Evolutionary conservation across 2,888 invertebrate genomes (phyloP).

Genomic region (Polyommatus icarus): DNA sequence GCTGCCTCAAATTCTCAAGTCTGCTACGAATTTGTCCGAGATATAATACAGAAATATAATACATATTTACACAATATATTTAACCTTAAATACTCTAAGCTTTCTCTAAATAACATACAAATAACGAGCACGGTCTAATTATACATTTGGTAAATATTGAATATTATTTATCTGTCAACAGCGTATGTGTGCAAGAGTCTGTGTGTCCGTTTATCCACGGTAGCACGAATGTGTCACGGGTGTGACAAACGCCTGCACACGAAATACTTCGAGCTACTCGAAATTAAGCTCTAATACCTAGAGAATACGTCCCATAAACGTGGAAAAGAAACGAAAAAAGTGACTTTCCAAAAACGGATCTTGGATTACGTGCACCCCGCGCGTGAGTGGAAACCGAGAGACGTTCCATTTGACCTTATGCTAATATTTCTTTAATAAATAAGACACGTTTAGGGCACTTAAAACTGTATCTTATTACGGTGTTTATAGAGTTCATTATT

Average conservation of each 20-base stretch:
- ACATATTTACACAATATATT: not conserved
- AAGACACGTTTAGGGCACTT: slow-evolving; percentile 34
- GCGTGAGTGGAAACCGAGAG: slow-evolving; percentile 65
- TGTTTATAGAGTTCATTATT: slow-evolving; percentile 17
- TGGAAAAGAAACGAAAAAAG: slow-evolving; percentile 6
- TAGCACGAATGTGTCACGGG: slow-evolving; percentile 69
- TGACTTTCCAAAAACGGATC: slow-evolving; percentile 53
- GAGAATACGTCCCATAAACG: not conserved
- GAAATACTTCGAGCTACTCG: not conserved
- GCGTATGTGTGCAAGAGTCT: slow-evolving; percentile 56
- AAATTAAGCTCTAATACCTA: slow-evolving; percentile 2
- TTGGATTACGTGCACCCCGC: slow-evolving; percentile 61
- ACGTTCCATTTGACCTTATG: slow-evolving; percentile 61
- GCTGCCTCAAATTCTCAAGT: not conserved
- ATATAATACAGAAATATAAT: not conserved
- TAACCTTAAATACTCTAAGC: slow-evolving; percentile 1
- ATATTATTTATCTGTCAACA: slow-evolving; percentile 34
- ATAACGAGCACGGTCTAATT: slow-evolving; percentile 23
- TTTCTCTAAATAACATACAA: slow-evolving; percentile 15
- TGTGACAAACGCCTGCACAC: slow-evolving; percentile 45
- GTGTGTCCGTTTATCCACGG: slow-evolving; percentile 72
- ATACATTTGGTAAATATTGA: slow-evolving; percentile 24
- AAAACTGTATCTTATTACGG: slow-evolving; percentile 29
- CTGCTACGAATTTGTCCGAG: not conserved
- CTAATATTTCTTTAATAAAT: slow-evolving; percentile 55